A percentile compares a stretch with the other conserved stretches of the same genome.
These are phyloP conservation scores for Schlechtendalia chinensis DNA, from an alignment of 1,140 invertebrate species.

Conservation along the genomic window DNA sequence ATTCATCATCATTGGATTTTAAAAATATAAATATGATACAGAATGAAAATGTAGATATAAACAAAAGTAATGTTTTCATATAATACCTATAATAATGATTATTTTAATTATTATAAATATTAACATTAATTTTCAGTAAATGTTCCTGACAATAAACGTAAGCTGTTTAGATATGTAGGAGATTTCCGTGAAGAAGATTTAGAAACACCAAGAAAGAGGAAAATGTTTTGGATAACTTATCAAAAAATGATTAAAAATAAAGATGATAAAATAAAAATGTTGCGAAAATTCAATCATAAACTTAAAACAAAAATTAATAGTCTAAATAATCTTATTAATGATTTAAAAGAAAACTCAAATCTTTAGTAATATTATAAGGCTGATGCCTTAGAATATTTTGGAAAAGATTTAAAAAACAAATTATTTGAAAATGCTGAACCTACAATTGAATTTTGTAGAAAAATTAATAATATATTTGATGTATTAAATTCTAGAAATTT, in stretches of 20 bases:
- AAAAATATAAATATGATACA: too few relatives aligned
- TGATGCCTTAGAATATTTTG: slow-evolving; percentile 11
- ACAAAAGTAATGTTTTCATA: too few relatives aligned
- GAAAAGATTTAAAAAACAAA: neutral
- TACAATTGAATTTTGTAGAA: slow-evolving; percentile 22
- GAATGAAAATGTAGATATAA: too few relatives aligned
- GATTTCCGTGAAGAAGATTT: neutral
- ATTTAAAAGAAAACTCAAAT: slow-evolving; percentile 48
- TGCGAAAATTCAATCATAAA: neutral
- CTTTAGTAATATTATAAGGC: slow-evolving; percentile 24
- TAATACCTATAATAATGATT: too few relatives aligned
- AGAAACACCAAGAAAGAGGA: neutral
- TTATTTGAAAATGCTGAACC: slow-evolving; percentile 18
- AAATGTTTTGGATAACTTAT: neutral
- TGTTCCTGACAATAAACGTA: neutral
- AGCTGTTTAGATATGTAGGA: neutral
- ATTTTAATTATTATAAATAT: too few relatives aligned
- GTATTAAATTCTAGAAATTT: slow-evolving; percentile 32
- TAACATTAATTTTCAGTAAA: too few relatives aligned
- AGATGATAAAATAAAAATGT: neutral
- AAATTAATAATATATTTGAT: slow-evolving; percentile 46
- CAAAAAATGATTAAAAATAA: neutral
- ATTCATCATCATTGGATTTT: too few relatives aligned
- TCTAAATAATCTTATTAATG: neutral
- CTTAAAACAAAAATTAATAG: neutral